phyloP scores from a whole-genome alignment of 2,113 vertebrate species.

The Orthochromis indermauri region DNA sequence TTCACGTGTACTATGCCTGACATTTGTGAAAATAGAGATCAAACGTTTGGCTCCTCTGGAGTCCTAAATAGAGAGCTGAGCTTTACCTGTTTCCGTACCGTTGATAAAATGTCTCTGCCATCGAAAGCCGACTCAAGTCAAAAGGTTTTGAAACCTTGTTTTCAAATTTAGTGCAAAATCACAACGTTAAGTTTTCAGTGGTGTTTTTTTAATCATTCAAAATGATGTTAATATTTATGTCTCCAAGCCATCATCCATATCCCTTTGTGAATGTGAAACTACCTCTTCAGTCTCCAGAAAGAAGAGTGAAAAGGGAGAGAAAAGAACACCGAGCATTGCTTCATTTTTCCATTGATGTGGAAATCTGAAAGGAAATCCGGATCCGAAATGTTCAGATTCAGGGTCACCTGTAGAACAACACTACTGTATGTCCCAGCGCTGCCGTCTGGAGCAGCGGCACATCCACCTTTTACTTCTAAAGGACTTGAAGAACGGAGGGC shows the following conservation, averaged over 20 bases:
- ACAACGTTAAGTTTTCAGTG: background rate
- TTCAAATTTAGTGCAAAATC: background rate
- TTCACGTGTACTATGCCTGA: background rate
- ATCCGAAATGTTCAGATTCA: background rate
- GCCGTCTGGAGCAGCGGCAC: background rate
- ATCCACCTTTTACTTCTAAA: background rate
- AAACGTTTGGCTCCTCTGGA: background rate
- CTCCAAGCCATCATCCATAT: background rate
- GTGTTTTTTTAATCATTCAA: background rate
- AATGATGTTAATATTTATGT: background rate
- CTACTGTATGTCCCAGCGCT: background rate
- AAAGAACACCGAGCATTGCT: background rate
- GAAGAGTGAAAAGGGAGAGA: background rate
- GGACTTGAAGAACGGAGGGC: background rate
- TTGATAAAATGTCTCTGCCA: background rate
- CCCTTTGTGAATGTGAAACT: conserved; percentile 58
- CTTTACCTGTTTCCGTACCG: background rate
- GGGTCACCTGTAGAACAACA: background rate
- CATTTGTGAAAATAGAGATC: background rate
- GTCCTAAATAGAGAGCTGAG: background rate
- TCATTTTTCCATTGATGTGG: background rate
- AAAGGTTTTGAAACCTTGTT: background rate
- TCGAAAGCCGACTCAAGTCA: background rate
- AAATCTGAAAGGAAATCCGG: background rate
- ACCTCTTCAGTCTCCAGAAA: conserved; percentile 50